Base-by-base conservation (phyloP, 2,113 vertebrate genomes). In the Gallinago media region DNA sequence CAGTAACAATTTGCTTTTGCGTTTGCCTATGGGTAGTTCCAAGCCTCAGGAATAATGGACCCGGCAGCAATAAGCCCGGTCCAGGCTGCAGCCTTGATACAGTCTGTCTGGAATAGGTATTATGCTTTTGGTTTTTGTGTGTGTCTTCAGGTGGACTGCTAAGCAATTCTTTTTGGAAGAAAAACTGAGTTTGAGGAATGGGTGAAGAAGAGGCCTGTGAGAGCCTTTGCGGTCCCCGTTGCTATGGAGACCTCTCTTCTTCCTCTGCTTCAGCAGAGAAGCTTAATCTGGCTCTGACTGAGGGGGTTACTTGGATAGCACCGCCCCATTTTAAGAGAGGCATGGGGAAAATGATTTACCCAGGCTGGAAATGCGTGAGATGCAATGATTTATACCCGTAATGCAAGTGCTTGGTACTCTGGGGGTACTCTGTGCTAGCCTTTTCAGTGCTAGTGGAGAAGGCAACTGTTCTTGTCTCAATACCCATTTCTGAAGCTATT, bases 161-260 rank as follows among this genome's bases (percentile, higher is more conserved):
- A 40, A 67, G 47, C 72, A 74, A 3, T 68, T 85, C 11, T 78
- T 27, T 79, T 59, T 0, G 2, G 56, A 78, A 61, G 68, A 56
- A 92, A 87, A 85, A 44, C 5, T n/a, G 73, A 78, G 36, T 96
- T 91, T 89, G 54, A 73, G 77, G 61, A 73, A 42, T 19, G 32
- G 74, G 54, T 75, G 77, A 49, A 59, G 81, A 77, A 71, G 54
- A 86, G 54, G 70, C 19, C 25, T 95, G 13, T 66, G 27, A 77
- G 88, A 79, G 46, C 46, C 25, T 70, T 63, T 49, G 26, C 3
- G 8, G 17, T 82, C n/a, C 66, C n/a, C 0, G 88, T 97, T 95
- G 91, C 92, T 70, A 93, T 89, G 92, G 93, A 97, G 89, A 91
- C 58, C 42, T 55, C 47, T 79, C 46, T 31, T 74, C 26, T 85